A percentile compares a stretch with the other conserved stretches of the same genome.
Conservation (phyloP, 2,797 vertebrate genomes). For the Onychomys leucogaster region DNA sequence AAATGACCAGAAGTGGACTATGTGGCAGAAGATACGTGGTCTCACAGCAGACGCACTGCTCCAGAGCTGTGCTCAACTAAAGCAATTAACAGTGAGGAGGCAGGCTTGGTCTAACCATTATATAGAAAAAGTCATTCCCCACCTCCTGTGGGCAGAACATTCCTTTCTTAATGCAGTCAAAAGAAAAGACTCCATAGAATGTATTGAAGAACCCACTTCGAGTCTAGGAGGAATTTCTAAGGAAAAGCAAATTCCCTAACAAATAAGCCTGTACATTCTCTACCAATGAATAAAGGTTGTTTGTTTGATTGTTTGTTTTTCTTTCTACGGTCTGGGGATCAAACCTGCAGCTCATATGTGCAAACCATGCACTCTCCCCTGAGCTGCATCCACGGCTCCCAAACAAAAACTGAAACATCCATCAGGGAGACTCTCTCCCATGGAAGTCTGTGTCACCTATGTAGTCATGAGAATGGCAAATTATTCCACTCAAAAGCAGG, state of each 20-base stretch:
- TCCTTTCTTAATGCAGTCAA: constrained; percentile 28
- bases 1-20: neutral
- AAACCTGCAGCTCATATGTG: neutral
- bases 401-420: neutral
- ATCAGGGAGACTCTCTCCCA: constrained; percentile 19
- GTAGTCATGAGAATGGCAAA: constrained; percentile 34
- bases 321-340: neutral
- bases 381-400: neutral
- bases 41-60: neutral
- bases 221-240: constrained; percentile 26
- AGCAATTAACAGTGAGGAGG: constrained; percentile 5
- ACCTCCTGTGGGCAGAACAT: neutral
- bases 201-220: constrained; percentile 15
- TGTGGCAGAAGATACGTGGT: neutral
- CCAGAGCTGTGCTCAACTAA: neutral
- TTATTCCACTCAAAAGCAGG: constrained; percentile 43
- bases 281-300: constrained; percentile 4
- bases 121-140: neutral
- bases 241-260: constrained; percentile 63
- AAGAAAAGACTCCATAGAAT: neutral
- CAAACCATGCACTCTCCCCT: neutral
- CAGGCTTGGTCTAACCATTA: neutral
- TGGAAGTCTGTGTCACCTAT: neutral
- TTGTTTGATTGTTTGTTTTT: neutral
- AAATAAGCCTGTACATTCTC: constrained; percentile 22